Evolutionary conservation across 2,113 vertebrate species (phyloP).

Genomic region (Leiothrix lutea): DNA sequence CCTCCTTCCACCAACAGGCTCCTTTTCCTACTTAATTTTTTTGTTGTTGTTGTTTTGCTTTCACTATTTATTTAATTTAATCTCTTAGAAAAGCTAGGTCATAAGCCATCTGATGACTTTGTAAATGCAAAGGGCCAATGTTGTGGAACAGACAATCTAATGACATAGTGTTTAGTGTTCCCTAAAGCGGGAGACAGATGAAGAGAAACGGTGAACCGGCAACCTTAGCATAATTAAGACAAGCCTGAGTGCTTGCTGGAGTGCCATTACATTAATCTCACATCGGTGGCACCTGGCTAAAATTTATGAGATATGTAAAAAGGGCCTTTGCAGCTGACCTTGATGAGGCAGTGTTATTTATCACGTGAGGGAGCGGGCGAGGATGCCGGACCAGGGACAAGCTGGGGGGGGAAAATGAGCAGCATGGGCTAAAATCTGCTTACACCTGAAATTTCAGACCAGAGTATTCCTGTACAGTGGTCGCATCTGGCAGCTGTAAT

Average conservation of each 20-base stretch:
- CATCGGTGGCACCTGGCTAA: slow-evolving; percentile 82
- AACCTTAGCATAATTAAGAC: slow-evolving; percentile 91
- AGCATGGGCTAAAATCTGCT: slow-evolving; percentile 14
- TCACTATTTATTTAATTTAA: slow-evolving; percentile 78
- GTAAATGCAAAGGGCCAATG: slow-evolving; percentile 82
- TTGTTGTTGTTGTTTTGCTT: slow-evolving; percentile 56
- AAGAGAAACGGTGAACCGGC: slow-evolving; percentile 82
- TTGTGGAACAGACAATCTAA: slow-evolving; percentile 86
- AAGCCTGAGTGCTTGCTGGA: slow-evolving; percentile 83
- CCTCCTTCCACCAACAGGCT: not conserved
- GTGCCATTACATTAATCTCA: slow-evolving; percentile 87
- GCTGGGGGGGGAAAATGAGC: slow-evolving; percentile 36
- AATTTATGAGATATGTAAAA: slow-evolving; percentile 88
- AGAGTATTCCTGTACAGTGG: not conserved
- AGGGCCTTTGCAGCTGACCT: slow-evolving; percentile 80
- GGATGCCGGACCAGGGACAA: slow-evolving; percentile 44
- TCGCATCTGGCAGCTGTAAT: not conserved
- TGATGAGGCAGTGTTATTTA: slow-evolving; percentile 82
- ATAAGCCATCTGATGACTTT: slow-evolving; percentile 84
- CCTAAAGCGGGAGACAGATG: slow-evolving; percentile 86
- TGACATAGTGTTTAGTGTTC: slow-evolving; percentile 88
- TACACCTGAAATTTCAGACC: slow-evolving; percentile 47
- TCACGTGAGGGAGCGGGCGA: slow-evolving; percentile 72
- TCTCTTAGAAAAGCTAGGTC: slow-evolving; percentile 81
- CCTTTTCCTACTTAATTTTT: slow-evolving; percentile 31